Conservation (phyloP, 2,113 vertebrate genomes). For the Spea multiplicata region DNA sequence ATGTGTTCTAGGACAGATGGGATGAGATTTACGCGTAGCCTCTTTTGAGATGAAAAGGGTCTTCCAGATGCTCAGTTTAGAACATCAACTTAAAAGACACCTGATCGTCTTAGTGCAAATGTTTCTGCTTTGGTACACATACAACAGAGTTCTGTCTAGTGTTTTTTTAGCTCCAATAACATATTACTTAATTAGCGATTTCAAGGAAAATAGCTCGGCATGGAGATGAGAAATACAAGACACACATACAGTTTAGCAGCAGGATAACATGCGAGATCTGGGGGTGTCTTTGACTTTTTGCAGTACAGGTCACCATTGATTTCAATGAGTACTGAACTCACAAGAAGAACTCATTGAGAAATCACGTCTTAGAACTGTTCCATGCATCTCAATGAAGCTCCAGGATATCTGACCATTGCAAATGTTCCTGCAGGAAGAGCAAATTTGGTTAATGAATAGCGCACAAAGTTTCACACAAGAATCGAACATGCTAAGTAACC, state of each 20-base stretch:
- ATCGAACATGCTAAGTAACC: too few species aligned
- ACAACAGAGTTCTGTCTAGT: background rate
- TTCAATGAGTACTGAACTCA: too few species aligned
- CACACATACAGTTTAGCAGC: background rate
- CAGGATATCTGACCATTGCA: too few species aligned
- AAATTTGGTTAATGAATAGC: too few species aligned
- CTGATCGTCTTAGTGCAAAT: background rate
- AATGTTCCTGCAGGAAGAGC: too few species aligned
- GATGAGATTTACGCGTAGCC: conserved; percentile 15
- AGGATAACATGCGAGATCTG: too few species aligned
- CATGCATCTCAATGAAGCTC: too few species aligned
- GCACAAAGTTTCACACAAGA: too few species aligned
- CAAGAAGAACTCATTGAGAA: too few species aligned
- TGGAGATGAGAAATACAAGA: background rate
- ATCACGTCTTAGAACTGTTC: too few species aligned
- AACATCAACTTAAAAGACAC: conserved; percentile 4
- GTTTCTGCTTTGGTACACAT: background rate
- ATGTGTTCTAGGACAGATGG: conserved; percentile 37
- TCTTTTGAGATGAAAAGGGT: conserved; percentile 8
- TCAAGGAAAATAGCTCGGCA: background rate
- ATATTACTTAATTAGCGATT: background rate
- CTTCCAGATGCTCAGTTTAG: conserved; percentile 21
- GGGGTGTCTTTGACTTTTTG: too few species aligned
- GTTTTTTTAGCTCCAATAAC: background rate
- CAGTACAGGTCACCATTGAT: too few species aligned